Evolutionary conservation across 2,797 vertebrate genomes (phyloP).

Genomic region (Petrocephalus sullivani): DNA sequence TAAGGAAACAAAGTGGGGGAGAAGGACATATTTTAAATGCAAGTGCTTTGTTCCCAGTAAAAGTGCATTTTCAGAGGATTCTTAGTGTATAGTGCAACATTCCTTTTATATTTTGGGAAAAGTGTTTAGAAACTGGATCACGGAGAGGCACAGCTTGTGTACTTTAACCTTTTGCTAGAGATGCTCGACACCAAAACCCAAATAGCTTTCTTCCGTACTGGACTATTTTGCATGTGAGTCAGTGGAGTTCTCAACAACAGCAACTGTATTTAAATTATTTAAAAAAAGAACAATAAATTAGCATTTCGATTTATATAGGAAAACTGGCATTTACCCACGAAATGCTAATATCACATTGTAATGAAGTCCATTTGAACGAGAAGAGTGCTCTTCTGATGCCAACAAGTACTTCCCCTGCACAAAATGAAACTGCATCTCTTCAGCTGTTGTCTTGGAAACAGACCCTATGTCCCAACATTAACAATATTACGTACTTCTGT

Average conservation of each 20-base stretch:
- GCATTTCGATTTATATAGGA: slow-evolving; percentile 11
- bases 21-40: neutral
- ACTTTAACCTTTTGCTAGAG: neutral
- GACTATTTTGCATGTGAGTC: neutral
- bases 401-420: neutral
- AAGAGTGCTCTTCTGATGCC: neutral
- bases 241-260: neutral
- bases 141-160: neutral
- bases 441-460: slow-evolving; percentile 17
- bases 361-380: slow-evolving; percentile 2
- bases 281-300: slow-evolving; percentile 3
- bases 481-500: neutral
- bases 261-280: neutral
- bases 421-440: neutral
- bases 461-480: neutral
- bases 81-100: neutral
- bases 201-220: neutral
- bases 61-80: neutral
- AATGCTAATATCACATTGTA: slow-evolving; percentile 3
- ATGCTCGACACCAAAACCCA: neutral
- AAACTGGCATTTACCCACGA: slow-evolving; percentile 14
- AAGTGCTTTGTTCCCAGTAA: neutral
- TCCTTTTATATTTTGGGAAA: neutral
- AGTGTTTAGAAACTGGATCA: neutral
- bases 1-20: slow-evolving; percentile 16